phyloP scores from a whole-genome alignment of 1,140 invertebrate genomes.

The Bombus pyrosoma region DNA sequence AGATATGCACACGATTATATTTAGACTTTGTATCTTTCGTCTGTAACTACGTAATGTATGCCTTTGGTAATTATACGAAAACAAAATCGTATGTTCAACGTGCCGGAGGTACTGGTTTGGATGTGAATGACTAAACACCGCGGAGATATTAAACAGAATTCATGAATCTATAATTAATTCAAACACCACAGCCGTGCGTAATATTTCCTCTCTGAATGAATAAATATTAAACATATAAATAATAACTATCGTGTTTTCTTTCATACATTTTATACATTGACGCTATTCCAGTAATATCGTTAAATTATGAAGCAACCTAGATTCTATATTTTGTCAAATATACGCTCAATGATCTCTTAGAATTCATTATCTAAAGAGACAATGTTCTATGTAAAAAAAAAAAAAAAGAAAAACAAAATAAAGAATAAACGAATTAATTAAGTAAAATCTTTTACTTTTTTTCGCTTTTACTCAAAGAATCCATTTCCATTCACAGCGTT shows the following conservation, averaged over 20 bases:
- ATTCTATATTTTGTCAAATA: background rate
- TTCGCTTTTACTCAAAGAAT: too few species aligned
- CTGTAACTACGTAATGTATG: background rate
- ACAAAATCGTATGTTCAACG: background rate
- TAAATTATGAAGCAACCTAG: background rate
- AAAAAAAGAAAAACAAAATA: too few species aligned
- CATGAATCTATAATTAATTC: slow-evolving; percentile 11
- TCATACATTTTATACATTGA: too few species aligned
- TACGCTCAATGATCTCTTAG: too few species aligned
- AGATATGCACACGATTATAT: too few species aligned
- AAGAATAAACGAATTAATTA: background rate
- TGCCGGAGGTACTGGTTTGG: too few species aligned
- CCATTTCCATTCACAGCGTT: too few species aligned
- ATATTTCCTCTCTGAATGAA: background rate
- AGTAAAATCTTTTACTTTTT: background rate
- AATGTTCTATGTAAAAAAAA: background rate
- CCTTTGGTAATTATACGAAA: background rate
- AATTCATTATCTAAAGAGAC: background rate
- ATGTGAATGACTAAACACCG: background rate
- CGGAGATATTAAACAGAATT: background rate
- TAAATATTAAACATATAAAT: background rate
- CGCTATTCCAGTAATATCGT: background rate
- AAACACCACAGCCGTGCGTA: background rate
- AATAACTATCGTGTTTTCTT: too few species aligned
- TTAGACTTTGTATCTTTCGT: background rate